Evolutionary conservation across 2,888 invertebrate genomes (phyloP), one percentile per base, ranked within the genome.

Genomic region (Erynnis tages): DNA sequence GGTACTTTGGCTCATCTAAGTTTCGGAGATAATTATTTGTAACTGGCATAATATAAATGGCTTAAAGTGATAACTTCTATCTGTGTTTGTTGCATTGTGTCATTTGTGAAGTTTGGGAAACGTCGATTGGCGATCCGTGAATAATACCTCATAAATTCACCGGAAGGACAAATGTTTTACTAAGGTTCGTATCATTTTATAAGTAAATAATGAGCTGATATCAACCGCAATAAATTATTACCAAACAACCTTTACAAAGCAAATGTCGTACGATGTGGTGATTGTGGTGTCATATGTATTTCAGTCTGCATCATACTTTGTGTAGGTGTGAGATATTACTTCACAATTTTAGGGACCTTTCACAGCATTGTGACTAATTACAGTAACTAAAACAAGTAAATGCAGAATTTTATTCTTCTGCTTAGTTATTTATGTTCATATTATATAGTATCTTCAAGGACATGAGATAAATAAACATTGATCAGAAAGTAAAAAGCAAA

Each of bases 131-230:
- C 69, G 68, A 66, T 63, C 71, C 66, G 71, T 67, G 69, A 72
- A 78, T 79, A 78, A 74, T 78, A 79, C 70, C 69, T 73, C 71
- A 64, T 64, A 59, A 61, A 73, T 67, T 75, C 76, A 78, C 78
- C 79, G 79, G 79, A 82, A 81, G 79, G 80, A 79, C 81, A 79
- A 87, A 88, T 88, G 87, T 79, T 85, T 81, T 83, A 81, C 79
- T 86, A 83, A 85, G 86, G 87, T 87, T 75, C 60, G 80, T 68
- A 61, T 74, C 67, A 62, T 59, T 67, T 59, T 62, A 56, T 56
- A 66, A 60, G 64, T 37, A 27, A 37, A 17, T 43, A 11, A 62
- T n/a, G n/a, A n/a, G n/a, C n/a, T n/a, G n/a, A n/a, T n/a, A n/a
- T n/a, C n/a, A n/a, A n/a, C n/a, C n/a, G n/a, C n/a, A n/a, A n/a